These are phyloP conservation scores for Episyrphus balteatus DNA, from an alignment of 1,140 invertebrate genomes.

Conservation along the genomic window DNA sequence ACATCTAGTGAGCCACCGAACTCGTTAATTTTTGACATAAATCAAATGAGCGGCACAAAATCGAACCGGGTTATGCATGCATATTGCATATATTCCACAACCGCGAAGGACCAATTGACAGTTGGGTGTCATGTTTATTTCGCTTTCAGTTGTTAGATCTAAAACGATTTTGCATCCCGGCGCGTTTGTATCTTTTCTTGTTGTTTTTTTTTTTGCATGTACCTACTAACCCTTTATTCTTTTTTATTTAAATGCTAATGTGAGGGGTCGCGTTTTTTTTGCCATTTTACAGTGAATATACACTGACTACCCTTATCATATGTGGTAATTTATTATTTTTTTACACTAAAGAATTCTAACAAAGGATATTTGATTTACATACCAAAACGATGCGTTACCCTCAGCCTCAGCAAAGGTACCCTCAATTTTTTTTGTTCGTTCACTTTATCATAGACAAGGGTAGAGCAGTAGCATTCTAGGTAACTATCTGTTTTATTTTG, in stretches of 20 bases:
- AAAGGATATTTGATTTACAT: slow-evolving; percentile 38
- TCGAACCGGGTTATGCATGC: slow-evolving; percentile 4
- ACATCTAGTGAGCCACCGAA: slow-evolving; percentile 12
- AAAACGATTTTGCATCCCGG: neutral
- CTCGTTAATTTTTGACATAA: slow-evolving; percentile 36
- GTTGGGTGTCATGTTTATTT: slow-evolving; percentile 38
- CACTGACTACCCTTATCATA: neutral
- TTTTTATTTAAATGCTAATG: no score
- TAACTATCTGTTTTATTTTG: no score
- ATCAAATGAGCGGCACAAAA: slow-evolving; percentile 32
- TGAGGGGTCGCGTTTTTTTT: no score
- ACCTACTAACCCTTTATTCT: no score
- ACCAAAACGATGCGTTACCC: slow-evolving; percentile 25
- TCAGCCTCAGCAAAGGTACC: neutral
- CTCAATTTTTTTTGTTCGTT: neutral
- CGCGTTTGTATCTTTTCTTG: slow-evolving; percentile 5
- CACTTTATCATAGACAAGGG: neutral
- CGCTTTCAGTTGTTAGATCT: slow-evolving; percentile 34
- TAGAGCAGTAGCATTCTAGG: neutral
- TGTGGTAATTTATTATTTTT: slow-evolving; percentile 37
- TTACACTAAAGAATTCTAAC: slow-evolving; percentile 34
- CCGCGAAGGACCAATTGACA: slow-evolving; percentile 38
- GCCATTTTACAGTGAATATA: no score
- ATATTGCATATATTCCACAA: slow-evolving; percentile 34
- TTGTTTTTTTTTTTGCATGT: neutral